Conservation (phyloP, 2,888 invertebrate genomes). For the Synergus laeviventris region DNA sequence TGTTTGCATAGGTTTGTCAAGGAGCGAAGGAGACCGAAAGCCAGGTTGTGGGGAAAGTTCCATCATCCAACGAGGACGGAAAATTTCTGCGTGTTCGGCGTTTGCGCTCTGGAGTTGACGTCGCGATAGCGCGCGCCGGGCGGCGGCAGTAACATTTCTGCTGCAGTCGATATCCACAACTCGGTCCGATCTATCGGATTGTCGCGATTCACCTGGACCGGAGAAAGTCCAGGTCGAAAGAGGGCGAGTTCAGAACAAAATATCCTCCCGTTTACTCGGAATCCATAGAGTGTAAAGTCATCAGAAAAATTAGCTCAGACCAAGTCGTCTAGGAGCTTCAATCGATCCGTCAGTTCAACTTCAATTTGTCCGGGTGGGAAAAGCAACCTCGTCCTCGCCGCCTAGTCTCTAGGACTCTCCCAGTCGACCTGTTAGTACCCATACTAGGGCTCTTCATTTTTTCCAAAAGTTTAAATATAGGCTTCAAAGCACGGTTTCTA, state of each 20-base stretch:
- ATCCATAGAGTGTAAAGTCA: slow-evolving; percentile 44
- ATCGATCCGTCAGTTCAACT: slow-evolving; percentile 56
- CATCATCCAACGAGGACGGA: slow-evolving; percentile 20
- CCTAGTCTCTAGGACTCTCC: slow-evolving; percentile 46
- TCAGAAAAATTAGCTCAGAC: slow-evolving; percentile 53
- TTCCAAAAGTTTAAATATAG: not conserved
- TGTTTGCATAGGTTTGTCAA: slow-evolving; percentile 36
- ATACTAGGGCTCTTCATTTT: not conserved
- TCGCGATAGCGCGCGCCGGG: slow-evolving; percentile 67
- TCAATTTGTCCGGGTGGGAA: slow-evolving; percentile 33
- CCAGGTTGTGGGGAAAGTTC: slow-evolving; percentile 26
- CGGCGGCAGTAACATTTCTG: slow-evolving; percentile 66
- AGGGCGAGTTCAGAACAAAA: slow-evolving; percentile 54
- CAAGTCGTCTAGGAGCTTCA: slow-evolving; percentile 60
- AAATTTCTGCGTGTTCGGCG: slow-evolving; percentile 47
- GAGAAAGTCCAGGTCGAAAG: slow-evolving; percentile 52
- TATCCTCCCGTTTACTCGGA: slow-evolving; percentile 49
- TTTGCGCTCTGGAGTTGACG: slow-evolving; percentile 59
- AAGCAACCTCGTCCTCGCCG: slow-evolving; percentile 15
- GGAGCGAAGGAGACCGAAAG: slow-evolving; percentile 18
- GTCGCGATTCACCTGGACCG: slow-evolving; percentile 49
- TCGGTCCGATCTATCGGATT: slow-evolving; percentile 59
- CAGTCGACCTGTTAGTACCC: slow-evolving; percentile 43
- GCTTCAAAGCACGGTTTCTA: not conserved
- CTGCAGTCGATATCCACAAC: slow-evolving; percentile 68